Evolutionary conservation across 2,888 invertebrate species (phyloP), one percentile per base, ranked within the genome.

Genomic region (Xestobium rufovillosum): DNA sequence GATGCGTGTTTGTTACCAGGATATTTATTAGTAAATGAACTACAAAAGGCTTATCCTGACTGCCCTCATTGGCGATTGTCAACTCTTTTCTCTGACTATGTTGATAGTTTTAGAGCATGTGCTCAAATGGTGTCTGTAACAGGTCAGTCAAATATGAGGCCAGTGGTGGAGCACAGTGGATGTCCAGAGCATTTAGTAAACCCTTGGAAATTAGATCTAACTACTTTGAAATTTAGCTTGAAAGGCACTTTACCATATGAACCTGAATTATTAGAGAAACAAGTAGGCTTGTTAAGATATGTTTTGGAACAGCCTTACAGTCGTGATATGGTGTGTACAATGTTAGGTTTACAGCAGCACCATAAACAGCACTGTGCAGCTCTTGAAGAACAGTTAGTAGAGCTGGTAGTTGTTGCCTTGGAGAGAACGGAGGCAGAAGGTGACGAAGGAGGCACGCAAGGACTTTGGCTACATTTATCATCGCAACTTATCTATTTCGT

Each of bases 91-190:
- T 83, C 89, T 2, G 80, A 80, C 58, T 92, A 92, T 64, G 84
- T 94, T 3, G 90, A 94, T 31, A 41, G 90, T 65, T 96, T 96
- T 63, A 79, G 89, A 45, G 81, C 85, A 9, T 85, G 89, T 42
- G 94, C 95, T 0, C 94, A 96, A 70, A 95, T 96, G 89, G 88
- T 95, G 1, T 87, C 94, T 0, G 87, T 94, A 37, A 81, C 88
- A 46, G 90, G 90, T 1, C 85, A 92, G 52, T 79, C 88, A 0
- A 81, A 85, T 57, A 86, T 96, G 83, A 66, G 92, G 33, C 96
- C 96, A 0, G 87, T 96, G 10, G 91, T 95, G 0, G 94, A 95
- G 51, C 89, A 91, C 59, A 86, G 88, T 31, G 88, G 88, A 4
- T 90, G 90, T 60, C 85, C 88, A 0, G 89, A 89, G 63, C 86